phyloP scores from a whole-genome alignment of 2,888 invertebrate genomes.

The Spialia ferax region DNA sequence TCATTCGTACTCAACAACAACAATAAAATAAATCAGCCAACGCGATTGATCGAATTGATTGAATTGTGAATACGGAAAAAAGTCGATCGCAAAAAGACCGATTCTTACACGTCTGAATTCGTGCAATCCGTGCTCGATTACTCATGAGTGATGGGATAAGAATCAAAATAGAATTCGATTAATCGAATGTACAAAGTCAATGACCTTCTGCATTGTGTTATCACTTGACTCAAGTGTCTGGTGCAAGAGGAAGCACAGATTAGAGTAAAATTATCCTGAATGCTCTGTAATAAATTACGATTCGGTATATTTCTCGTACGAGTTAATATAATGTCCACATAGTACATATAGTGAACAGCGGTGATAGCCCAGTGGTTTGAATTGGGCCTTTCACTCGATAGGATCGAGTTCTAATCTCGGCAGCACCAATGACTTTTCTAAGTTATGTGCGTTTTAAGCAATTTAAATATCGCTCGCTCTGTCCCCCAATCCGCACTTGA shows the following conservation, averaged over 20 bases:
- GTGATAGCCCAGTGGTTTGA: no score
- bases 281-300: slow-evolving; percentile 11
- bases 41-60: slow-evolving; percentile 11
- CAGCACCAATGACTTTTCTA: no score
- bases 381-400: no score
- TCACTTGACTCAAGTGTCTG: slow-evolving; percentile 39
- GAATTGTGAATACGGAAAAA: not conserved
- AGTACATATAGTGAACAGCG: no score
- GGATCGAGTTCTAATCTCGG: no score
- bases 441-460: no score
- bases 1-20: not conserved
- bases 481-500: no score
- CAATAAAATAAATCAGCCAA: slow-evolving; percentile 17
- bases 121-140: slow-evolving; percentile 29
- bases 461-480: no score
- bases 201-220: slow-evolving; percentile 48
- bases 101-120: slow-evolving; percentile 9
- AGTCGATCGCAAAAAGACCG: slow-evolving; percentile 1
- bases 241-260: slow-evolving; percentile 54
- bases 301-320: not conserved
- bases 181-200: slow-evolving; percentile 45
- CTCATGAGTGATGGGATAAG: slow-evolving; percentile 34
- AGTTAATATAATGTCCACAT: no score
- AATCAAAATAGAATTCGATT: slow-evolving; percentile 41
- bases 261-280: slow-evolving; percentile 52